Percentiles rank a stretch among this genome's conserved stretches.
Conservation (phyloP, 2,113 vertebrate genomes). For the Rana temporaria region DNA sequence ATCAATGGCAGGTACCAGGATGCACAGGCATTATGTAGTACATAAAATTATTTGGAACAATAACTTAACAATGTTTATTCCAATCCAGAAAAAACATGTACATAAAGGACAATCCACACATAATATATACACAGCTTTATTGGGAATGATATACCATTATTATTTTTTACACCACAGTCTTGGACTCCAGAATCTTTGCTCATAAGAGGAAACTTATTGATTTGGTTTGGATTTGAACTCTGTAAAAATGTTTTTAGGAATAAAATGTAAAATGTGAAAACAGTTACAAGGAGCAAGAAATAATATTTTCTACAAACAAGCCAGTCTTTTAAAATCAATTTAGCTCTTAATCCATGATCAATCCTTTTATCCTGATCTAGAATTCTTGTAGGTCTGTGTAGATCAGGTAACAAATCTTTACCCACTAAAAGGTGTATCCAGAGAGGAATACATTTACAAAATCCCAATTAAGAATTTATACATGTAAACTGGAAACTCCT, state of each 20-base stretch:
- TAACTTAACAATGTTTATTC: slow-evolving; percentile 35
- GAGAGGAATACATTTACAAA: too few species aligned
- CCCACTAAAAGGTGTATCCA: too few species aligned
- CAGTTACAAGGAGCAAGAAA: background rate
- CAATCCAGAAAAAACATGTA: slow-evolving; percentile 34
- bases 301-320: too few species aligned
- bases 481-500: too few species aligned
- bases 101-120: slow-evolving; percentile 30
- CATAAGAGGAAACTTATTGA: background rate
- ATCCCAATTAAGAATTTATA: too few species aligned
- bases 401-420: too few species aligned
- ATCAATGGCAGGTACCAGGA: slow-evolving; percentile 34
- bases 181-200: background rate
- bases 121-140: slow-evolving; percentile 24
- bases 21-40: slow-evolving; percentile 25
- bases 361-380: too few species aligned
- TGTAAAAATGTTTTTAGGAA: background rate
- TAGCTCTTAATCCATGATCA: too few species aligned
- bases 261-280: slow-evolving; percentile 11
- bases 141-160: slow-evolving; percentile 26
- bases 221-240: background rate
- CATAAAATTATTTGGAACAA: slow-evolving; percentile 40
- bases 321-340: too few species aligned
- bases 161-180: background rate
- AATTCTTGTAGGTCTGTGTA: too few species aligned